Evolutionary conservation across 1,140 invertebrate genomes (phyloP).

Genomic region (Zophobas morio): DNA sequence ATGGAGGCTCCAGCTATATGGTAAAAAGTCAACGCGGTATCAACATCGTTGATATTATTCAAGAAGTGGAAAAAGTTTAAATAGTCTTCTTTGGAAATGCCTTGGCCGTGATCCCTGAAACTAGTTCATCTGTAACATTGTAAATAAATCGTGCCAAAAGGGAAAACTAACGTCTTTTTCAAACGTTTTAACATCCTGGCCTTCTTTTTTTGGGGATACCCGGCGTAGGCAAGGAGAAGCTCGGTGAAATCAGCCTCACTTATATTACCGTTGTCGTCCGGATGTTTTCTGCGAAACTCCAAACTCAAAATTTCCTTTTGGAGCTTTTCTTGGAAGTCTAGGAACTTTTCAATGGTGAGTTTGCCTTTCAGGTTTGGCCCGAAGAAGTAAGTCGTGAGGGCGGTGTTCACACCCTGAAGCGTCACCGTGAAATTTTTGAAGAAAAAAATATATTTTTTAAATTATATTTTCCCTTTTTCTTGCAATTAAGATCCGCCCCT

Average conservation of each 20-base stretch:
- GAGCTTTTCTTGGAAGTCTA: conserved; percentile 95
- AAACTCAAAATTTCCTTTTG: conserved; percentile 96
- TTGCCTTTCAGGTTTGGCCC: conserved; percentile 88
- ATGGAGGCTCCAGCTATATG: conserved; percentile 98
- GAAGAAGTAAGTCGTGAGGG: conserved; percentile 94
- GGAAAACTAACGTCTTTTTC: conserved; percentile 82
- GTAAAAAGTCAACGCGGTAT: conserved; percentile 98
- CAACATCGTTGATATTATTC: conserved; percentile 98
- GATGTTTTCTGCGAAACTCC: conserved; percentile 91
- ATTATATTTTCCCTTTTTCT: too few species aligned
- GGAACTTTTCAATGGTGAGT: conserved; percentile 94
- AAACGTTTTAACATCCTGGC: conserved; percentile 94
- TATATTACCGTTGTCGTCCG: conserved; percentile 89
- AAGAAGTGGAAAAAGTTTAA: conserved; percentile 93
- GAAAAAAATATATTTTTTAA: too few species aligned
- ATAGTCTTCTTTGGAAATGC: conserved; percentile 90
- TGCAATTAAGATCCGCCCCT: too few species aligned
- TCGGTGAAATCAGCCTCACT: conserved; percentile 96
- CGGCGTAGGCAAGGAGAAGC: conserved; percentile 95
- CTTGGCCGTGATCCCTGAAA: conserved; percentile 82
- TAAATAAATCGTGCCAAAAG: not conserved
- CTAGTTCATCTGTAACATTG: conserved; percentile 67
- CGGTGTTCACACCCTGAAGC: conserved; percentile 90
- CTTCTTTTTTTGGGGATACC: conserved; percentile 95
- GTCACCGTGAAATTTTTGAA: too few species aligned